Conservation (phyloP, 2,797 vertebrate genomes). For the Lithobates pipiens region DNA sequence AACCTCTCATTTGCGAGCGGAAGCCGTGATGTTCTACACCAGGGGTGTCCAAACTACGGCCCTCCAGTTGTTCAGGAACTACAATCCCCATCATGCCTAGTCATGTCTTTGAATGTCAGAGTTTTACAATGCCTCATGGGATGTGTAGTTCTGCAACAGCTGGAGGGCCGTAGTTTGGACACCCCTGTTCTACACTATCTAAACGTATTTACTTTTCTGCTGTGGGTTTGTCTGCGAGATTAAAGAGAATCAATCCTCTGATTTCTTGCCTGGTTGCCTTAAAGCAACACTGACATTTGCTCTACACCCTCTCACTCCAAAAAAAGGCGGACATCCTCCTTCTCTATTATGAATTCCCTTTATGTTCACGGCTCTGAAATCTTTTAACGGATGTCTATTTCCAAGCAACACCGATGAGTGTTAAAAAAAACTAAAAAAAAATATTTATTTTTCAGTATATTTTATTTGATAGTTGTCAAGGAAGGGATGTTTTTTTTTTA, state of each 20-base stretch:
- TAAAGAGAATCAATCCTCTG: constrained; percentile 41
- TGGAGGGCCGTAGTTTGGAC: no score
- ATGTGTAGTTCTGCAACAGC: no score
- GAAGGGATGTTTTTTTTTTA: neutral
- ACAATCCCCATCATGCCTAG: no score
- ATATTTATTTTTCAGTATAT: constrained; percentile 19
- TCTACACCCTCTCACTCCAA: constrained; percentile 6
- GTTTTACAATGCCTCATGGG: no score
- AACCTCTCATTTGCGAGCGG: constrained; percentile 43
- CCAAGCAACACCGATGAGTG: neutral
- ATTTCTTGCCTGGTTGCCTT: constrained; percentile 47
- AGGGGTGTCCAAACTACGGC: no score
- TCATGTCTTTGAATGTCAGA: no score
- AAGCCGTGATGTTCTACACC: constrained; percentile 33
- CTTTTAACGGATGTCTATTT: constrained; percentile 19
- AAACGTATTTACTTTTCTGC: constrained; percentile 57
- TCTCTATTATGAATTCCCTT: constrained; percentile 52
- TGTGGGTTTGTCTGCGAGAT: constrained; percentile 44
- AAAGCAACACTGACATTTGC: constrained; percentile 42
- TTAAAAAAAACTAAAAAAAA: constrained; percentile 1
- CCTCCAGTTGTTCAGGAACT: no score
- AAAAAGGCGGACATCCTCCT: neutral
- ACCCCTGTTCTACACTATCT: constrained; percentile 38
- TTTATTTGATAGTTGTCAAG: constrained; percentile 3
- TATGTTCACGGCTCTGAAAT: constrained; percentile 35